Conservation (phyloP, 2,113 vertebrate species). For the Oncorhynchus keta region DNA sequence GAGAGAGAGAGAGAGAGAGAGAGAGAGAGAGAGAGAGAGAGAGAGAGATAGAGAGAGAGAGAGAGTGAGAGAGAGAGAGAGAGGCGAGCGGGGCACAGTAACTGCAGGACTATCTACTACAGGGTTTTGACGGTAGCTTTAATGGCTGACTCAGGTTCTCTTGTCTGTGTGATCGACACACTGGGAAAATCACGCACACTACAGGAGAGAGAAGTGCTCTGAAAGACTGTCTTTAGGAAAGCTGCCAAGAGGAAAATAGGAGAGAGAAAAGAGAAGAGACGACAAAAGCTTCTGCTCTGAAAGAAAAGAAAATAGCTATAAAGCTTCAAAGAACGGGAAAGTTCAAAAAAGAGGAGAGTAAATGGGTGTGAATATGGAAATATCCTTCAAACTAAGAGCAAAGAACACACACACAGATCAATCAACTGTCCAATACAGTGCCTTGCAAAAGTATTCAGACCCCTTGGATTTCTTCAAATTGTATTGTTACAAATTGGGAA, state of each 20-base stretch:
- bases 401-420: constrained; percentile 8
- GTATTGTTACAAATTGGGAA: too few relatives aligned
- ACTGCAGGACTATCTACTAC: constrained; percentile 1
- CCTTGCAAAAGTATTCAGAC: too few relatives aligned
- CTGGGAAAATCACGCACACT: not conserved
- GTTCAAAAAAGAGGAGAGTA: not conserved
- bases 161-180: constrained; percentile 7
- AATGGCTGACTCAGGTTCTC: constrained; percentile 14
- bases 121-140: too few relatives aligned
- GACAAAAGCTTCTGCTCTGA: constrained; percentile 10
- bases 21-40: not conserved
- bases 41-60: not conserved
- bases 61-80: too few relatives aligned
- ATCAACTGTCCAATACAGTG: constrained; percentile 16
- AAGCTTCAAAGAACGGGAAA: too few relatives aligned
- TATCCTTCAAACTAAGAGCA: constrained; percentile 45
- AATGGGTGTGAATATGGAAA: constrained; percentile 34
- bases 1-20: too few relatives aligned
- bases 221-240: not conserved
- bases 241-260: not conserved
- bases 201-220: not conserved
- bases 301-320: not conserved
- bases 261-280: constrained; percentile 13
- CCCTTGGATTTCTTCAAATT: too few relatives aligned
- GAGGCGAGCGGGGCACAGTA: not conserved